Conservation (phyloP, 1,140 invertebrate species). For the Psix sp. region DNA sequence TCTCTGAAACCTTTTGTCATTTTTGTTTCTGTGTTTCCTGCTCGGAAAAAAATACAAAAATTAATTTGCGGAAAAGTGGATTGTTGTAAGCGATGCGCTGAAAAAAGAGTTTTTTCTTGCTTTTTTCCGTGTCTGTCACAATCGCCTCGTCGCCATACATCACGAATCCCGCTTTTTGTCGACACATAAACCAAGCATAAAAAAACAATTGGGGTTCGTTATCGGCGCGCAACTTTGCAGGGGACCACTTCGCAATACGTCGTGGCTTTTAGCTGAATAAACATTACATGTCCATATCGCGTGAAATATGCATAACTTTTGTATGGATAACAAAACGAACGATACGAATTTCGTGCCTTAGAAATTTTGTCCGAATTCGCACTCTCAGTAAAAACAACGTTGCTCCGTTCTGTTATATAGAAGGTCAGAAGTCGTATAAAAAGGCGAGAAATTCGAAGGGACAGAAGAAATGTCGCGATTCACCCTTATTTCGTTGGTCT, state of each 20-base stretch:
- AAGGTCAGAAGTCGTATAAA: slow-evolving; percentile 9
- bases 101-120: too few species aligned
- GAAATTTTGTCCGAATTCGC: slow-evolving; percentile 29
- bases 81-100: too few species aligned
- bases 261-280: slow-evolving; percentile 70
- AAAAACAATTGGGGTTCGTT: slow-evolving; percentile 61
- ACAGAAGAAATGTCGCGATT: slow-evolving; percentile 33
- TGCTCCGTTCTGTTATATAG: not conserved
- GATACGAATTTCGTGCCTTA: slow-evolving; percentile 44
- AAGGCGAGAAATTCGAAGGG: slow-evolving; percentile 6
- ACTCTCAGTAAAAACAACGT: not conserved
- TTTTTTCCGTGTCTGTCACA: too few species aligned
- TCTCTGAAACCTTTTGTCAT: slow-evolving; percentile 15
- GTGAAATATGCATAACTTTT: slow-evolving; percentile 59
- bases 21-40: slow-evolving; percentile 6
- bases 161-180: slow-evolving; percentile 22
- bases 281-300: slow-evolving; percentile 58
- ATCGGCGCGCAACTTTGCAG: slow-evolving; percentile 53
- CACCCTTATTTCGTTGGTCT: slow-evolving; percentile 43
- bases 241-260: slow-evolving; percentile 49
- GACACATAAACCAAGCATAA: slow-evolving; percentile 39
- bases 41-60: not conserved
- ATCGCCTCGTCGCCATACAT: slow-evolving; percentile 30
- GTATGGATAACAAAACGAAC: slow-evolving; percentile 53
- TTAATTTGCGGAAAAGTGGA: not conserved